Evolutionary conservation across 2,797 vertebrate genomes (phyloP), one percentile per base, ranked within the genome.

Genomic region (Ciconia nigra): DNA sequence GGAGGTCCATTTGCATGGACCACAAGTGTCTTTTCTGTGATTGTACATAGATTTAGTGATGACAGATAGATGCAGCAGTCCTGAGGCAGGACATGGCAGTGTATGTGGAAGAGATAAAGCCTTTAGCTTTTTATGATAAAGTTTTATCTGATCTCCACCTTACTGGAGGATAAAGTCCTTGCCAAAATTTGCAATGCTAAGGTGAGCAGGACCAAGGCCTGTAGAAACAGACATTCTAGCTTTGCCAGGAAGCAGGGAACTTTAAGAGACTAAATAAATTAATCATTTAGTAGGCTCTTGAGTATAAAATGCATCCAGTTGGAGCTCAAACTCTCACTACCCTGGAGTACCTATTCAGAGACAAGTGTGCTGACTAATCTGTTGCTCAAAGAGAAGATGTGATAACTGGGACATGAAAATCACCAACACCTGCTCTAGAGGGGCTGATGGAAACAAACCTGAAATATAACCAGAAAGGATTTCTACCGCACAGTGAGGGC

Each of bases 261-360:
- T 72, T 82, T 33, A 21, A 66, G 31, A 76, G 20, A 37, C 13
- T 52, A 46, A 87, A 84, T 37, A 37, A 89, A 89, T 79, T 42
- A 66, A 89, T 76, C 2, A 70, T 57, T 91, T 87, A 86, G 71
- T 57, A 85, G 55, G 35, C 78, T 87, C 39, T 91, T 63, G 44
- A 92, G 5, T 71, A 39, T 51, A 61, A 87, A 91, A 87, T 16
- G 31, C 52, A 54, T 83, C 41, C 54, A 42, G 13, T 76, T 81
- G 47, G 41, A 90, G 62, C 57, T 71, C 41, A 88, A 39, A 70
- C 58, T 70, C 82, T 73, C 58, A 11, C 33, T 58, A n/a, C 19
- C 42, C 51, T 79, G 42, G 41, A 94, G 90, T 52, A 87, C 92
- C 72, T 95, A 90, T 90, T 96, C 80, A 94, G 73, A 76, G 73